Evolutionary conservation across 2,888 invertebrate species (phyloP).

Genomic region (Drosophila niveifrons): DNA sequence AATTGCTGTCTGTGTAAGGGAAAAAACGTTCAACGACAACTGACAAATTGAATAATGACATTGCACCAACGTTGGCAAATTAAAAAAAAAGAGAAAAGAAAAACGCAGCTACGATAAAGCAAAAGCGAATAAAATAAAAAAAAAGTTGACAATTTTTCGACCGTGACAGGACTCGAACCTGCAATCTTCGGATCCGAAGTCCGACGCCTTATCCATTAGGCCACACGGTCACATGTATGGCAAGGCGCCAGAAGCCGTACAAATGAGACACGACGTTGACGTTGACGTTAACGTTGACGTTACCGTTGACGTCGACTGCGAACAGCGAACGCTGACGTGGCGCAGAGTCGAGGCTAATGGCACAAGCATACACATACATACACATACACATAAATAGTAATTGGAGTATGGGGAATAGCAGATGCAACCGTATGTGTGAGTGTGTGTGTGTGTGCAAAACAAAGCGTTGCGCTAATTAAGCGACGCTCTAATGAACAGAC

Average conservation of each 20-base stretch:
- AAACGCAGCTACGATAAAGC: neutral
- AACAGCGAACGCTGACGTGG: slow-evolving; percentile 25
- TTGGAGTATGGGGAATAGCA: slow-evolving; percentile 43
- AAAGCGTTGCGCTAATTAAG: slow-evolving; percentile 71
- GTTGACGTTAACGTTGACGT: slow-evolving; percentile 17
- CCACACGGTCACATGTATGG: slow-evolving; percentile 56
- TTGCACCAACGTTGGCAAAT: slow-evolving; percentile 33
- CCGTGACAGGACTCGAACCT: slow-evolving; percentile 70
- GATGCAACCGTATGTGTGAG: slow-evolving; percentile 24
- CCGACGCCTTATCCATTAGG: slow-evolving; percentile 73
- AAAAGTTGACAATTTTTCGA: slow-evolving; percentile 26
- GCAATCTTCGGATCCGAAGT: slow-evolving; percentile 74
- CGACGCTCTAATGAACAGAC: slow-evolving; percentile 75
- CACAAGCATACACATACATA: slow-evolving; percentile 27
- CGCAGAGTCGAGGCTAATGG: slow-evolving; percentile 43
- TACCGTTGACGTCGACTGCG: slow-evolving; percentile 3
- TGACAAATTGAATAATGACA: slow-evolving; percentile 56
- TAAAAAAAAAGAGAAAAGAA: neutral
- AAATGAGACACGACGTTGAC: slow-evolving; percentile 16
- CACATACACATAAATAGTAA: slow-evolving; percentile 24
- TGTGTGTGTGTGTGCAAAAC: slow-evolving; percentile 45
- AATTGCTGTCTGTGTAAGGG: slow-evolving; percentile 52
- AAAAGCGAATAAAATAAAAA: neutral
- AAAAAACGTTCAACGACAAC: slow-evolving; percentile 25
- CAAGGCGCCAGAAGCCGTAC: slow-evolving; percentile 15